Evolutionary conservation across 2,113 vertebrate genomes (phyloP), one percentile per base, ranked within the genome.

Genomic region (Ifrita kowaldi): DNA sequence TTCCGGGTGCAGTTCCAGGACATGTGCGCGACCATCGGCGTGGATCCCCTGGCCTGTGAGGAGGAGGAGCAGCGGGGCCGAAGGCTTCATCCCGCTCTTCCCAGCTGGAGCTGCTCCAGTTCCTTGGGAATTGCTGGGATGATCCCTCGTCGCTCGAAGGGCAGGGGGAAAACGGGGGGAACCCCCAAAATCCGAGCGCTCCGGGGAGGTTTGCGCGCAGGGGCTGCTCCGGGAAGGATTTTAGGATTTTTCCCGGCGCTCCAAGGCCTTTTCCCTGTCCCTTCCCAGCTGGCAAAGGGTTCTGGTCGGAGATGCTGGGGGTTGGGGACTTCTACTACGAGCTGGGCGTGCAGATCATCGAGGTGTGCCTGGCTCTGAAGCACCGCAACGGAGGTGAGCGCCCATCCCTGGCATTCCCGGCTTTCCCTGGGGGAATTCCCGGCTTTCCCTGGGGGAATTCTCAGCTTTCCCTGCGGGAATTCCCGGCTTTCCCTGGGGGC

Each of bases 261-360:
- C 35, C 30, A 4, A 26, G 5, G 0, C 0, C 23, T 78, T 47
- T 41, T 32, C 41, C 53, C 84, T 96, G 55, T 91, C 73, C 3
- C 39, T 69, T 94, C 62, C 30, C 92, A 99, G 99, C 99, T 76
- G 99, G 99, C 3, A 99, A 99, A 98, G 99, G 99, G 32, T 99
- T 99, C 94, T 99, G 99, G 99, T 99, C 99, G 4, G 99, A 99
- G 98, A 99, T 99, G 99, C 97, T 99, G 7, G 99, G 99, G 5
- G 99, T 99, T 8, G 99, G 99, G 44, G 99, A 99, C 93, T 99
- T 99, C 90, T 99, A 99, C 96, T 99, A 99, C 13, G 99, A 99
- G 73, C 98, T 99, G 5, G 99, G 99, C 1, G 99, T 99, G 30
- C 99, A 99, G 97, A 99, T 99, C 55, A 98, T 99, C 46, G 99